Base-by-base conservation (phyloP, 2,113 vertebrate species). In the Macquaria ambigua region DNA sequence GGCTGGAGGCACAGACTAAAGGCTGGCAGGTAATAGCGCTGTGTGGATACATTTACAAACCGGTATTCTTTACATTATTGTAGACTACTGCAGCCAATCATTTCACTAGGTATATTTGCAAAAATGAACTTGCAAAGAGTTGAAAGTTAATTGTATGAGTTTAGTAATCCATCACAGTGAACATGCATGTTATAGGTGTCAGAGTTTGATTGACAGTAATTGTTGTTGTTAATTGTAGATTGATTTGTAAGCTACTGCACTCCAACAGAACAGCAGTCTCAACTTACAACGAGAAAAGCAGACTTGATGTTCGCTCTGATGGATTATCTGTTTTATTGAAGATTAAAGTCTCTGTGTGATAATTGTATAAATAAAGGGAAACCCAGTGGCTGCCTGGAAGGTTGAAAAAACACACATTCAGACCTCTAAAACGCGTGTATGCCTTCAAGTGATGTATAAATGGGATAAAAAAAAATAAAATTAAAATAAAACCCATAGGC, bases 191-290 rank as follows among this genome's bases (percentile, higher is more conserved):
- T 5, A 64, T 50, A 3, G 16, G 46, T 20, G 25, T 34, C 25
- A 12, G 12, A 12, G 48, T n/a, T 28, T 15, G 5, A 14, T 2
- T 50, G 20, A 50, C 25, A 34, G 5, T 43, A 5, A 59, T 21
- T 59, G 59, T 50, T 75, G 23, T 52, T 75, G 23, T 52, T 63
- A 63, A 76, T 16, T 75, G 25, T 23, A 15, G 41, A 37, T 37
- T 23, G 16, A 34, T 34, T 62, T 48, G 23, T 16, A 31, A 2
- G 28, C 28, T 31, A 15, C 16, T 67, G 39, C 63, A 7, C 5
- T 16, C 0, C 28, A 62, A 3, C 3, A 12, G 28, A 39, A 39
- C 62, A 37, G 8, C 20, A 43, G 34, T 34, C 34, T 39, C n/a
- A 23, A 15, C 15, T 46, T 37, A 6, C n/a, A 75, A 15, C 16